phyloP scores from a whole-genome alignment of 1,140 invertebrate species.

The Marisa cornuarietis region DNA sequence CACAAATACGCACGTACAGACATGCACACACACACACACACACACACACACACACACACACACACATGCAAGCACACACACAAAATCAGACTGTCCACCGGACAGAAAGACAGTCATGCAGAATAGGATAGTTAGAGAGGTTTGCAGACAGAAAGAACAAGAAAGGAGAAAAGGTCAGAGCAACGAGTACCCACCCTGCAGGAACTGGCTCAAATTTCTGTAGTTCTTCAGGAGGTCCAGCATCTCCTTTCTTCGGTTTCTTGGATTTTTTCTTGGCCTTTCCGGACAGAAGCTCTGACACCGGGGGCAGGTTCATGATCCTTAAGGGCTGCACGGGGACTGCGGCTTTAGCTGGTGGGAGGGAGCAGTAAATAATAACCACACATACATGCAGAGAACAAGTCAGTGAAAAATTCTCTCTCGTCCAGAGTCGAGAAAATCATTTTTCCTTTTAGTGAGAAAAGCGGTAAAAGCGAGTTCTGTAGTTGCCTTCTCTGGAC shows the following conservation, averaged over 20 bases:
- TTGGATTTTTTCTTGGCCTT: constrained; percentile 20
- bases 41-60: background rate
- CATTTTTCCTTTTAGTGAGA: too few species aligned
- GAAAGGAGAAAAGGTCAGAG: background rate
- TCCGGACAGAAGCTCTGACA: background rate
- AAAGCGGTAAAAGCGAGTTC: background rate
- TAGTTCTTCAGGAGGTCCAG: constrained; percentile 10
- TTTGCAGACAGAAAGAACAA: background rate
- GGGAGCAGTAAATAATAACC: too few species aligned
- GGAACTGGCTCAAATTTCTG: background rate
- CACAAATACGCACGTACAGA: background rate
- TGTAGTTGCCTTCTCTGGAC: background rate
- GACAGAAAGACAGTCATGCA: constrained; percentile 2
- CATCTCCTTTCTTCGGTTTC: constrained; percentile 13
- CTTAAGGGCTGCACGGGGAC: background rate
- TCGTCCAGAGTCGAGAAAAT: too few species aligned
- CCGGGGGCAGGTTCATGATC: background rate
- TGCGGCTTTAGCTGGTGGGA: too few species aligned
- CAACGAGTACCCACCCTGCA: background rate
- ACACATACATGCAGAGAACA: too few species aligned
- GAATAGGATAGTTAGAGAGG: background rate
- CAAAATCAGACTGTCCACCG: background rate
- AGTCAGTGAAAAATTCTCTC: too few species aligned
- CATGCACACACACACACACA: background rate
- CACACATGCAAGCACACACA: background rate